These are phyloP conservation scores for Elephantulus edwardii DNA, from an alignment of 2,113 vertebrate genomes.

Conservation along the genomic window DNA sequence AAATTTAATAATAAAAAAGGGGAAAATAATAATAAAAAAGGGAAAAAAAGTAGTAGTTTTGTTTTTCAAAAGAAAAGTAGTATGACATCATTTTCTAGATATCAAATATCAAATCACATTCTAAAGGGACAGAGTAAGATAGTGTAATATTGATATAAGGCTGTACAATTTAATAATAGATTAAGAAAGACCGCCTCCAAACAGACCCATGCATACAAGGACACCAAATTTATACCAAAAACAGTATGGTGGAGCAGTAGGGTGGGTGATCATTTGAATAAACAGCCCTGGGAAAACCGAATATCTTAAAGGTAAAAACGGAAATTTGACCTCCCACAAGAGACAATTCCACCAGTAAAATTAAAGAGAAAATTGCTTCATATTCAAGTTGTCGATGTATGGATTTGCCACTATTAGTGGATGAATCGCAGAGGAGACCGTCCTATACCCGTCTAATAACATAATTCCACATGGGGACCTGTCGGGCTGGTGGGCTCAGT, in stretches of 20 bases:
- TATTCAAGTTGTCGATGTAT: neutral
- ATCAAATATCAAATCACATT: slow-evolving; percentile 7
- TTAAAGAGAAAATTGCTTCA: neutral
- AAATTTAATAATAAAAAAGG: no score
- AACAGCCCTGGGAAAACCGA: neutral
- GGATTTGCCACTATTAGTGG: neutral
- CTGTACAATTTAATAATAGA: neutral
- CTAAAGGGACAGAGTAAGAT: neutral
- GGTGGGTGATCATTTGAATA: neutral
- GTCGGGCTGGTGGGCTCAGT: neutral
- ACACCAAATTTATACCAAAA: neutral
- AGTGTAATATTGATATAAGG: neutral
- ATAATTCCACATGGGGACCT: no score
- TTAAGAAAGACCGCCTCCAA: neutral
- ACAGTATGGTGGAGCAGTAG: neutral
- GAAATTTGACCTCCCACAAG: neutral
- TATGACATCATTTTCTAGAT: neutral
- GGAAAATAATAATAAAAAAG: no score
- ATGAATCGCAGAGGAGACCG: neutral
- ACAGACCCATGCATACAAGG: neutral
- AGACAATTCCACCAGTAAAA: neutral
- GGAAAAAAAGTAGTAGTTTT: no score
- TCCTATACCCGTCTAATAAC: no score
- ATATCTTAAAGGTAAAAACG: neutral
- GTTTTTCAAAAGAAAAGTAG: neutral